Base-by-base conservation (phyloP, 2,888 invertebrate genomes). In the Carterocephalus palaemon region DNA sequence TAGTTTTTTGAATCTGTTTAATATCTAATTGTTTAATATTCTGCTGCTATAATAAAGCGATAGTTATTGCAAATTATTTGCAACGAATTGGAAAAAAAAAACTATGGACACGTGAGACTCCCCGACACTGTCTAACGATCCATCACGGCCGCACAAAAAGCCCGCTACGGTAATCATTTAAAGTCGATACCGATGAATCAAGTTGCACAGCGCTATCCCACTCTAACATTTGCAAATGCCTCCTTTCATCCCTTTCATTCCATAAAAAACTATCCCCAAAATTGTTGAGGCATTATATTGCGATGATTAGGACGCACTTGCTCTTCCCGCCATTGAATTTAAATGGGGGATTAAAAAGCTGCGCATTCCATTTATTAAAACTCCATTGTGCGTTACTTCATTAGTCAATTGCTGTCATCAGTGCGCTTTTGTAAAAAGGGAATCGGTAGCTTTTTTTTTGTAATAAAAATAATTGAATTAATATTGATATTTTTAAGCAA, bases 271-370 rank as follows among this genome's bases (percentile, higher is more conserved):
- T 45, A 66, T 78, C 82, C 81, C 67, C 66, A 49, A 52, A 75
- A 64, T 75, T 80, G 68, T 59, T 67, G 80, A 64, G 70, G 78
- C 85, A 83, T 86, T 86, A 86, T 86, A 85, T 84, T 82, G 84
- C 79, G 78, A 86, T 85, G 85, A 86, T 86, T 86, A 85, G 79
- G 65, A 74, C 58, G 76, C 85, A 86, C 86, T 85, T 85, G 85
- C 84, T 66, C 59, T 62, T 64, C 62, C 57, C 65, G 67, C 75
- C 73, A 86, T 85, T 86, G 83, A 85, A 86, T 86, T 84, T 85
- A 86, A 86, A 86, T 82, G 69, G 83, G 81, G 82, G 84, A 85
- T 85, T 84, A 84, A 75, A 78, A 76, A 66, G 76, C 62, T 69
- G 67, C 68, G 73, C 72, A 67, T 78, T 80, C 82, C 82, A 83